Evolutionary conservation across 2,113 vertebrate species (phyloP), one percentile per base, ranked within the genome.

Genomic region (Phaethornis superciliosus): DNA sequence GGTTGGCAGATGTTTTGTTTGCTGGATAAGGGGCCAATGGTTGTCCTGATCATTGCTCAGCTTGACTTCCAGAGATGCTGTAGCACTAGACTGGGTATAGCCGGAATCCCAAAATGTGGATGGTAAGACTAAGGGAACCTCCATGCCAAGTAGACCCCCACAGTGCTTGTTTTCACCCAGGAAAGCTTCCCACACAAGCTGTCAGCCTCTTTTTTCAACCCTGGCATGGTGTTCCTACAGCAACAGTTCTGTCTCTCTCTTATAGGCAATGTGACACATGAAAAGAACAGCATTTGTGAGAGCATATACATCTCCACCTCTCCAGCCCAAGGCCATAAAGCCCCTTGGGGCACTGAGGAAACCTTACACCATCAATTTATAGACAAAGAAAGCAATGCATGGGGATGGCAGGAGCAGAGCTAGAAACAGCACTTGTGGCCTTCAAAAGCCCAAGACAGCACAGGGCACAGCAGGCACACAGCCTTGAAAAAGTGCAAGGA

Each of bases 261-360:
- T 13, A 18, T 59, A 59, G n/a, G 59, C 46, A 35, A 7, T 0
- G 5, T 1, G 15, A 42, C 0, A 0, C 27, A 23, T 0, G 10
- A 56, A 64, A 89, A 75, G 42, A 83, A 71, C 18, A 32, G 64
- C 33, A 11, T 3, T 17, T 1, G 26, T 1, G 30, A 62, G 18
- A 46, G 12, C 49, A 52, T 14, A 42, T 28, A 37, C 32, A 37
- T 4, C 44, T 26, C 58, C 40, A 55, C 49, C 58, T 78, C 77
- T 52, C 32, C 87, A 76, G 4, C 1, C 19, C 32, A 32, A 75
- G 49, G 2, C 26, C 6, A 4, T 47, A 75, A 71, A 90, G 84
- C 16, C 69, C 55, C 60, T 44, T 24, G 24, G 14, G 28, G 22
- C 51, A 30, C 72, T 4, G 2, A 59, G 52, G 15, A 87, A 74